Conservation (phyloP, 2,113 vertebrate species). For the Lycaon pictus region DNA sequence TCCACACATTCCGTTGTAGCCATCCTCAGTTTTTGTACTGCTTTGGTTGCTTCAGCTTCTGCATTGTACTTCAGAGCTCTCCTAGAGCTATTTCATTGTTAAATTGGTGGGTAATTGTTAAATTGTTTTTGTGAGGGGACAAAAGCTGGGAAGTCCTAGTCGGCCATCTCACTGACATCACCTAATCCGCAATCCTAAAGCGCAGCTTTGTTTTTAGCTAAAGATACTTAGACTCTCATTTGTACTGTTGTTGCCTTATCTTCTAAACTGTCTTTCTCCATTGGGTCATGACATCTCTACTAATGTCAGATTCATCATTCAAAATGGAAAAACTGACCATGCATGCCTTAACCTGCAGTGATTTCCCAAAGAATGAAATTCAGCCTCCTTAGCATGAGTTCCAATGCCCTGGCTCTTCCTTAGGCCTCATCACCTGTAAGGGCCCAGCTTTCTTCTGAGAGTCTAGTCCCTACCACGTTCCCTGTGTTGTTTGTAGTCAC, state of each 20-base stretch:
- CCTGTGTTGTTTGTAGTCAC: background rate
- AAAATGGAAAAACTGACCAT: background rate
- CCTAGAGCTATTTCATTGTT: background rate
- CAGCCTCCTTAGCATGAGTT: background rate
- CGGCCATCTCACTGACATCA: background rate
- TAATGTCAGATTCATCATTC: background rate
- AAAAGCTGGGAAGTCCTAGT: background rate
- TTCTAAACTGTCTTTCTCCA: background rate
- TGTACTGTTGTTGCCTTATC: background rate
- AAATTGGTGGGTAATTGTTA: background rate
- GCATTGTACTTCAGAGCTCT: background rate
- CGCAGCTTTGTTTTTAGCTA: background rate
- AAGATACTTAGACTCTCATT: background rate
- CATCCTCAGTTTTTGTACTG: background rate
- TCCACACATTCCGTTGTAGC: background rate
- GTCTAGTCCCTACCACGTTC: background rate
- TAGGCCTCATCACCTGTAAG: background rate
- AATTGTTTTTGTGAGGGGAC: background rate
- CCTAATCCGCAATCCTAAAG: background rate
- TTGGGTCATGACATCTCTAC: background rate
- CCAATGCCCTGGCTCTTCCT: background rate
- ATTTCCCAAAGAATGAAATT: slow-evolving; percentile 6
- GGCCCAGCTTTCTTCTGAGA: background rate
- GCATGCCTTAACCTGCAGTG: background rate
- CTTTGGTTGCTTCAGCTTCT: background rate